Percentiles rank a stretch among this genome's conserved stretches.
phyloP scores from a whole-genome alignment of 2,113 vertebrate species.

The Oryzias woworae region DNA sequence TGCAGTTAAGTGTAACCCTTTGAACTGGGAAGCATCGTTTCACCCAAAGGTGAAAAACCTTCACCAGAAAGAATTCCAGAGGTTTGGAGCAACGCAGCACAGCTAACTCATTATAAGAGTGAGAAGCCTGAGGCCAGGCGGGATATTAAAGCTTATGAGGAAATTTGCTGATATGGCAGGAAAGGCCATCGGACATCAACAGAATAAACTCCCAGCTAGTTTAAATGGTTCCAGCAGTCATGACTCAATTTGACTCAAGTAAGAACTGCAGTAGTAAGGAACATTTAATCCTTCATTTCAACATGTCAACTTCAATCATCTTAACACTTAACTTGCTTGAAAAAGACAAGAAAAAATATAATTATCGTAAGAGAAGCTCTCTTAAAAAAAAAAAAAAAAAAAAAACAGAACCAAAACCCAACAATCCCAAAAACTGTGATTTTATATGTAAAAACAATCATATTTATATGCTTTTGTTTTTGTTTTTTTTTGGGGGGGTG shows the following conservation, averaged over 20 bases:
- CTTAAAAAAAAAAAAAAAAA: no score
- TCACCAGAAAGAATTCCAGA: constrained; percentile 23
- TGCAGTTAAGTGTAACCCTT: constrained; percentile 15
- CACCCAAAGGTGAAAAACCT: constrained; percentile 33
- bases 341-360: no score
- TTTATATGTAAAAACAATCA: no score
- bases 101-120: constrained; percentile 42
- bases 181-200: constrained; percentile 27
- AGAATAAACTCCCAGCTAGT: constrained; percentile 27
- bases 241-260: constrained; percentile 4
- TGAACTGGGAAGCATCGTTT: constrained; percentile 22
- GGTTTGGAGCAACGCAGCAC: constrained; percentile 16
- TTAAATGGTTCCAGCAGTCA: neutral
- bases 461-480: no score
- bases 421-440: no score
- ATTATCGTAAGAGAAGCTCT: no score
- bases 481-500: no score
- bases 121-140: constrained; percentile 23
- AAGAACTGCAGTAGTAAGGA: constrained; percentile 27
- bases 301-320: no score
- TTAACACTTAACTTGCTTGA: no score
- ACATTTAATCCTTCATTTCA: neutral
- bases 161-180: constrained; percentile 52
- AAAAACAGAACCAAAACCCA: no score
- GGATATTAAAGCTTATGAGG: constrained; percentile 54